Evolutionary conservation across 2,888 invertebrate genomes (phyloP).

Genomic region (Adela reaumurella): DNA sequence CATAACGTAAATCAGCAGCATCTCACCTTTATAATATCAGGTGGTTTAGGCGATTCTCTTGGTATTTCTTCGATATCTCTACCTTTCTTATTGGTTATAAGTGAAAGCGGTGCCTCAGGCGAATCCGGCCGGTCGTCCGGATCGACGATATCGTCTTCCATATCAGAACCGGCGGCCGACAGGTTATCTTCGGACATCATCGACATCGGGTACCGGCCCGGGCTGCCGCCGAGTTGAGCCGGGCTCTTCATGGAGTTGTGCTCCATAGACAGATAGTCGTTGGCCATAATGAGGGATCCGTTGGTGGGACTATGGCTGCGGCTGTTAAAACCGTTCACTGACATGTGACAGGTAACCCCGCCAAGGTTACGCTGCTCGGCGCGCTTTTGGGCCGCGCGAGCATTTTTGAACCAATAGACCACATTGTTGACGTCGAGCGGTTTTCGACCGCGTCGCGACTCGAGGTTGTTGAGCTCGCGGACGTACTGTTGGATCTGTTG

Average conservation of each 20-base stretch:
- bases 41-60: slow-evolving; percentile 51
- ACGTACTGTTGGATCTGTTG: slow-evolving; percentile 97
- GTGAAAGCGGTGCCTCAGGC: slow-evolving; percentile 66
- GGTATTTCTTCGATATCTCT: slow-evolving; percentile 46
- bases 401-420: slow-evolving; percentile 97
- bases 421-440: slow-evolving; percentile 95
- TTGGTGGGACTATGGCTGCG: slow-evolving; percentile 63
- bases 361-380: slow-evolving; percentile 73
- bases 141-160: slow-evolving; percentile 64
- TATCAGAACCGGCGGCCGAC: slow-evolving; percentile 64
- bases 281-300: slow-evolving; percentile 59
- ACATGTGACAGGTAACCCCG: slow-evolving; percentile 56
- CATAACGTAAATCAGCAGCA: no score
- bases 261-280: slow-evolving; percentile 57
- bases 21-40: slow-evolving; percentile 49
- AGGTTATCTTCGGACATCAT: slow-evolving; percentile 64
- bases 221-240: slow-evolving; percentile 50
- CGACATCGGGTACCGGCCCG: slow-evolving; percentile 58
- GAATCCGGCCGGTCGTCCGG: slow-evolving; percentile 59
- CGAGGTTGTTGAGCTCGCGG: slow-evolving; percentile 86
- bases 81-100: slow-evolving; percentile 61
- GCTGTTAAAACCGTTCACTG: slow-evolving; percentile 62
- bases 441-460: slow-evolving; percentile 88
- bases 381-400: slow-evolving; percentile 90
- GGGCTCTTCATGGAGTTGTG: slow-evolving; percentile 63